Evolutionary conservation across 1,140 invertebrate genomes (phyloP).

Genomic region (Drosophila pruinosa): DNA sequence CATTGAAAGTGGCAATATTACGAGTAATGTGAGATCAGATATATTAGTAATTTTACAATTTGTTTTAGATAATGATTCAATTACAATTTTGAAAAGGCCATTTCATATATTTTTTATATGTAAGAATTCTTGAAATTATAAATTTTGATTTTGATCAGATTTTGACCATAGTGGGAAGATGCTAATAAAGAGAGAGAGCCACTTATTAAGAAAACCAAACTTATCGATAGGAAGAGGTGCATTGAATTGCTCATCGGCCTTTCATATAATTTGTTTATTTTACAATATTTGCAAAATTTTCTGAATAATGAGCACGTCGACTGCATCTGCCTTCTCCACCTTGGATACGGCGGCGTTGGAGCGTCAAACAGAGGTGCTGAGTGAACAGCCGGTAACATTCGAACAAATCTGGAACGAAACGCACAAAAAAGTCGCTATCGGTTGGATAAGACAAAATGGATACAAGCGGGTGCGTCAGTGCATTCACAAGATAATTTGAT

Average conservation of each 20-base stretch:
- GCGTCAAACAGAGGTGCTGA: constrained; percentile 49
- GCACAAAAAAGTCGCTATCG: constrained; percentile 84
- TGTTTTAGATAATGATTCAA: no score
- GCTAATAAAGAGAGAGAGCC: constrained; percentile 12
- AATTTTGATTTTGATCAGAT: no score
- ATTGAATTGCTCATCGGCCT: constrained; percentile 1
- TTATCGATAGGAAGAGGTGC: background rate
- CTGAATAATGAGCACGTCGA: constrained; percentile 43
- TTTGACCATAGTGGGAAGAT: no score
- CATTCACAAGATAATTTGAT: background rate
- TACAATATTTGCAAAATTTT: constrained; percentile 18
- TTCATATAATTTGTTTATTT: constrained; percentile 46
- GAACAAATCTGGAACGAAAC: constrained; percentile 82
- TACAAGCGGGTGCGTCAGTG: constrained; percentile 86
- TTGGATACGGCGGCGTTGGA: constrained; percentile 67
- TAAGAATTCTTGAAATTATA: no score
- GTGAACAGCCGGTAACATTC: constrained; percentile 27
- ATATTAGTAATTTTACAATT: no score
- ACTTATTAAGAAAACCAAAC: background rate
- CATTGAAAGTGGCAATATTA: no score
- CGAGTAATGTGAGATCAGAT: no score
- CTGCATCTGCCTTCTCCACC: constrained; percentile 71
- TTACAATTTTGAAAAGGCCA: no score
- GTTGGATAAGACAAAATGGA: constrained; percentile 88
- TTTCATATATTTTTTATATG: no score